Evolutionary conservation across 2,888 invertebrate genomes (phyloP).

Genomic region (Esperia sulphurella): DNA sequence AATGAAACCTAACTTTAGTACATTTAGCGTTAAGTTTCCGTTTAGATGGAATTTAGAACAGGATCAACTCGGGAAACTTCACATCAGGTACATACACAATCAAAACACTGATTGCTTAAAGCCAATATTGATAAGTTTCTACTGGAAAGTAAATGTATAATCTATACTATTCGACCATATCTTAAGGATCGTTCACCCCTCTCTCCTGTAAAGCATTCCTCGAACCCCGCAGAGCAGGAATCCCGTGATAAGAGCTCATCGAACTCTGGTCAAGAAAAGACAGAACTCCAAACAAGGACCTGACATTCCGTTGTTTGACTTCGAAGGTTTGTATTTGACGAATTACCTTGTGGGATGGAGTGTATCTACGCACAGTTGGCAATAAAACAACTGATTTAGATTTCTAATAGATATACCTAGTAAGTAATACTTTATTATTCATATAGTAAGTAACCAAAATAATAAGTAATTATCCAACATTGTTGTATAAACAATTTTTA

Average conservation of each 20-base stretch:
- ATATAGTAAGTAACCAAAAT: no score
- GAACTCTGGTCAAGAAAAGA: not conserved
- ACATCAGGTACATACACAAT: no score
- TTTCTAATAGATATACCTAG: no score
- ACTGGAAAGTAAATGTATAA: not conserved
- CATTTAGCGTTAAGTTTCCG: not conserved
- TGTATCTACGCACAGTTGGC: not conserved
- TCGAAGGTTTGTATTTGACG: not conserved
- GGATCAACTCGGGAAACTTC: not conserved
- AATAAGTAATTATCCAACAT: no score
- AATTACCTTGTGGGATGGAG: not conserved
- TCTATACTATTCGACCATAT: not conserved
- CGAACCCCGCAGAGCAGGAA: not conserved
- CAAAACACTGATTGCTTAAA: not conserved
- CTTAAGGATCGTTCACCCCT: not conserved
- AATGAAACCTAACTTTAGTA: no score
- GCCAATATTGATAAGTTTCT: conserved; percentile 1
- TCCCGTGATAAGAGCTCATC: not conserved
- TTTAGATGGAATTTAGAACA: not conserved
- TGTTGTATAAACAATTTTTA: no score
- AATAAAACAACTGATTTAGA: no score
- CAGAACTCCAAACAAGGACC: not conserved
- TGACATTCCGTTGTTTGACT: not conserved
- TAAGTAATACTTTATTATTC: no score
- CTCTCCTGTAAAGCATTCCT: not conserved